These are phyloP conservation scores for Lasioglossum malachurum DNA, from an alignment of 2,888 invertebrate species.

Conservation along the genomic window DNA sequence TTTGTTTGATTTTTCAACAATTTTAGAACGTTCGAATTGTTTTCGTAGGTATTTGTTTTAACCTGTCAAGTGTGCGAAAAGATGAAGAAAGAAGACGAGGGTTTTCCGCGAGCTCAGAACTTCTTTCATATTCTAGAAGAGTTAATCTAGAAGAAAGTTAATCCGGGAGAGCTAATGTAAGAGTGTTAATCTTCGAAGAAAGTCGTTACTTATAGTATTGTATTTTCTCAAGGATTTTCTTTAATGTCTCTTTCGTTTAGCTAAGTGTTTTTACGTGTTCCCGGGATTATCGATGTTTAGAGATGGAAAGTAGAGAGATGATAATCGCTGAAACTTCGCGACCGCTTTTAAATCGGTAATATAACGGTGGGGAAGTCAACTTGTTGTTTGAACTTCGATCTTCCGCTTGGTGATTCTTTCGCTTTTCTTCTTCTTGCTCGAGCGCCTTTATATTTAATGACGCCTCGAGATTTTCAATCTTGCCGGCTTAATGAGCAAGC, in stretches of 20 bases:
- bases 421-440: not conserved
- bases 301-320: not conserved
- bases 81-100: not conserved
- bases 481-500: not conserved
- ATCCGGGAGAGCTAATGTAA: not conserved
- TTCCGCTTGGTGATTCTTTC: not conserved
- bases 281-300: not conserved
- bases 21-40: not conserved
- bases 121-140: not conserved
- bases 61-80: not conserved
- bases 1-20: not conserved
- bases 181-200: not conserved
- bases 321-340: not conserved
- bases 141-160: not conserved
- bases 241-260: not conserved
- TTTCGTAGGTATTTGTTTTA: not conserved
- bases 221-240: not conserved
- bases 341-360: not conserved
- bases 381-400: not conserved
- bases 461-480: conserved; percentile 8
- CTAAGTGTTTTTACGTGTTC: not conserved
- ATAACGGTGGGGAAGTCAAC: not conserved
- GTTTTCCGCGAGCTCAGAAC: not conserved
- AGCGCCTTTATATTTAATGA: not conserved
- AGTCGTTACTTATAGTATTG: not conserved